Evolutionary conservation across 2,113 vertebrate genomes (phyloP).

Genomic region (Leiothrix lutea): DNA sequence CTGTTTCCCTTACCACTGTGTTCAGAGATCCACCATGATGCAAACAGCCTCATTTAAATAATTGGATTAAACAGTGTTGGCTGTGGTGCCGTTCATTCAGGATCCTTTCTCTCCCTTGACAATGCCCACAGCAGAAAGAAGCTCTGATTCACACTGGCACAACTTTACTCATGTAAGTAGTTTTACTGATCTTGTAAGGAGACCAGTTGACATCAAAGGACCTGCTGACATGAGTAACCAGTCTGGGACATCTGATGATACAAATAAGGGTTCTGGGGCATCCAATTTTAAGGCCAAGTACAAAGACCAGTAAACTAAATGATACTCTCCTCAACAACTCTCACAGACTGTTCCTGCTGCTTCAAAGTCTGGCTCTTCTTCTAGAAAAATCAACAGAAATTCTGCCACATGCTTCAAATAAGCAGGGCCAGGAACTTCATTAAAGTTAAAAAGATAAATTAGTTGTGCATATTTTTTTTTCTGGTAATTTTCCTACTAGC

Average conservation of each 20-base stretch:
- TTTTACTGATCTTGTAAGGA: neutral
- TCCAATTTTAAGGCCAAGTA: neutral
- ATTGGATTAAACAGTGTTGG: neutral
- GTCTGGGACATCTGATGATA: neutral
- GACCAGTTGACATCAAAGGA: neutral
- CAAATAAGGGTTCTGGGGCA: neutral
- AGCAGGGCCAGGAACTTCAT: neutral
- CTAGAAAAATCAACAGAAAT: neutral
- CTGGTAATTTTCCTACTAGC: neutral
- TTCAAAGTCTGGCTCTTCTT: neutral
- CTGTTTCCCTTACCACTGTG: neutral
- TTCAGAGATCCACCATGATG: neutral
- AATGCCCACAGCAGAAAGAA: neutral
- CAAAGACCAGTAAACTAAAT: neutral
- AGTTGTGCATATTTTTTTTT: neutral
- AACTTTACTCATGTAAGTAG: neutral
- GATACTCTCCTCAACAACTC: neutral
- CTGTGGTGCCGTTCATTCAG: neutral
- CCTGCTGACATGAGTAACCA: neutral
- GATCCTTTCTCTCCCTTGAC: neutral
- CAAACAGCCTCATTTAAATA: neutral
- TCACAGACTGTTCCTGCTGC: neutral
- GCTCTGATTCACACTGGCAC: neutral
- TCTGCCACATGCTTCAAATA: neutral
- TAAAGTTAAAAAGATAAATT: constrained; percentile 35